A percentile compares a stretch with the other conserved stretches of the same genome.
phyloP scores from a whole-genome alignment of 2,113 vertebrate genomes.

The Mesocricetus auratus region DNA sequence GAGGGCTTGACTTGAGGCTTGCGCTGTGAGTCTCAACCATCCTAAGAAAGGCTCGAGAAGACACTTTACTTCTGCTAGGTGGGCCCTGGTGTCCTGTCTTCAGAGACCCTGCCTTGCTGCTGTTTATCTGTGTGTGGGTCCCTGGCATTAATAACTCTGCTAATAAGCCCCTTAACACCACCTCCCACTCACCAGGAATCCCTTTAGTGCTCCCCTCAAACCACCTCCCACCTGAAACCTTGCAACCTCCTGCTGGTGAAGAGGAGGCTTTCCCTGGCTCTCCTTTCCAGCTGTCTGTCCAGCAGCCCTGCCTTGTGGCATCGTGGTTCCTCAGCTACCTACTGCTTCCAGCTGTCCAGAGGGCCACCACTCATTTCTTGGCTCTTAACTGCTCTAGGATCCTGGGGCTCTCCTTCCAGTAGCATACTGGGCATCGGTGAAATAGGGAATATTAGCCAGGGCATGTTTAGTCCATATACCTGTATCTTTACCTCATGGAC shows the following conservation, averaged over 20 bases:
- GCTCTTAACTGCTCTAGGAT: neutral
- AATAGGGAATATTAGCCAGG: neutral
- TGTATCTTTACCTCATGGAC: neutral
- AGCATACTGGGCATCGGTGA: neutral
- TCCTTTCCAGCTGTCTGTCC: neutral
- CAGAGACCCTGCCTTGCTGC: neutral
- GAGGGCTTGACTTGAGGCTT: too few relatives aligned
- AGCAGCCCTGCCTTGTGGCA: neutral
- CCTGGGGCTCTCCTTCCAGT: neutral
- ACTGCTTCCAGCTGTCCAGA: neutral
- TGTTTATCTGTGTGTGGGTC: neutral
- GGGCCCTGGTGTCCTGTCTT: too few relatives aligned
- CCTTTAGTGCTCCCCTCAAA: neutral
- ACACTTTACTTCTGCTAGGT: too few relatives aligned
- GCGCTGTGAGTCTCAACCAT: too few relatives aligned
- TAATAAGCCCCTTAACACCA: neutral
- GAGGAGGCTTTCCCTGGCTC: neutral
- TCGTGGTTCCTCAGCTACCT: too few relatives aligned
- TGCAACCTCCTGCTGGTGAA: neutral
- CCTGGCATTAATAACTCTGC: neutral
- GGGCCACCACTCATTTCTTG: neutral
- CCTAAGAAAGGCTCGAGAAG: too few relatives aligned
- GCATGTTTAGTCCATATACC: neutral
- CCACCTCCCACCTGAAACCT: neutral
- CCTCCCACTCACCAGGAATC: neutral